Percentiles rank a stretch among this genome's conserved stretches.
Evolutionary conservation across 1,140 invertebrate genomes (phyloP).

Genomic region (Antheraea mylitta): DNA sequence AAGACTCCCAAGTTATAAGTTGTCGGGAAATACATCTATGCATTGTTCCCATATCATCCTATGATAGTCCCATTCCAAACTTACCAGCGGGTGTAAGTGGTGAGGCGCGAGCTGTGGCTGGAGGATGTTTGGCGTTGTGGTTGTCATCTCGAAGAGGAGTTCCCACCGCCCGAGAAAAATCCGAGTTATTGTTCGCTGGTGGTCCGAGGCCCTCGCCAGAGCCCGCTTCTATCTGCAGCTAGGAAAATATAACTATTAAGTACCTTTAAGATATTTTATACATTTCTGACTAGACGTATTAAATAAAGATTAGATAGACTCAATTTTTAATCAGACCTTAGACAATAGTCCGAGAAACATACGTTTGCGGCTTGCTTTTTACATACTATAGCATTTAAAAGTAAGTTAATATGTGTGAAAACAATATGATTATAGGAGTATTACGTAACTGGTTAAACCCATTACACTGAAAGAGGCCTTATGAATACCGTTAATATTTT

Average conservation of each 20-base stretch:
- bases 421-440: not conserved
- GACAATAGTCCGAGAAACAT: too few species aligned
- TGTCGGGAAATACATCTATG: too few species aligned
- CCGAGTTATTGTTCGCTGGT: slow-evolving; percentile 58
- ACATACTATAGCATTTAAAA: too few species aligned
- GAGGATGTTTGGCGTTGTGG: slow-evolving; percentile 51
- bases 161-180: slow-evolving; percentile 45
- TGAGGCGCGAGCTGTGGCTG: slow-evolving; percentile 32
- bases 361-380: too few species aligned
- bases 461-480: not conserved
- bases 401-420: too few species aligned
- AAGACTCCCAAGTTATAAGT: too few species aligned
- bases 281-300: too few species aligned
- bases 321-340: too few species aligned
- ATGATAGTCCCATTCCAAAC: slow-evolving; percentile 13
- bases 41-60: not conserved
- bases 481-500: not conserved
- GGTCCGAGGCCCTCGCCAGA: slow-evolving; percentile 61
- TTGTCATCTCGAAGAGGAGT: slow-evolving; percentile 61
- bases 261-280: too few species aligned
- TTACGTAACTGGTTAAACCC: not conserved
- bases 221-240: slow-evolving; percentile 64
- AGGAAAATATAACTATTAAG: slow-evolving; percentile 9
- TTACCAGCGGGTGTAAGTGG: slow-evolving; percentile 78
- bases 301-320: too few species aligned